phyloP scores from a whole-genome alignment of 2,888 invertebrate genomes.

The Zaprionus obscuricornis region DNA sequence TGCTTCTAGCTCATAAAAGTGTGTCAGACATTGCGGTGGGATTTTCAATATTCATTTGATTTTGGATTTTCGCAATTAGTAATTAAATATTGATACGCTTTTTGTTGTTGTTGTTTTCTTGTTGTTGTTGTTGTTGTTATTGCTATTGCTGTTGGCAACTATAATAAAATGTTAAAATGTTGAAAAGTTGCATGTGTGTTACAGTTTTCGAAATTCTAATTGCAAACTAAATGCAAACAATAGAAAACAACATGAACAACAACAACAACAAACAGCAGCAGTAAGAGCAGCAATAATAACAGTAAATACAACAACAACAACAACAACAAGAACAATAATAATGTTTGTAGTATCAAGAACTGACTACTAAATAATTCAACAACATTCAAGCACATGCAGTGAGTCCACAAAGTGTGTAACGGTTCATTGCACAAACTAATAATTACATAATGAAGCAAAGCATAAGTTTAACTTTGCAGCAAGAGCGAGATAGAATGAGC shows the following conservation, averaged over 20 bases:
- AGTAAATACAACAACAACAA: slow-evolving; percentile 1
- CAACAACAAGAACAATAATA: not conserved
- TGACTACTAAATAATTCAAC: slow-evolving; percentile 63
- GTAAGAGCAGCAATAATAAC: not conserved
- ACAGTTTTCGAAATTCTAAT: slow-evolving; percentile 13
- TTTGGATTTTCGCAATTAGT: too few species aligned
- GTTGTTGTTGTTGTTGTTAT: too few species aligned
- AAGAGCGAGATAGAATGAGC: not conserved
- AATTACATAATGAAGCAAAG: slow-evolving; percentile 70
- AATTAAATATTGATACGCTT: too few species aligned
- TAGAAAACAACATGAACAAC: slow-evolving; percentile 25
- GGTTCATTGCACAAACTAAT: slow-evolving; percentile 73
- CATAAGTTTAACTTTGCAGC: slow-evolving; percentile 42
- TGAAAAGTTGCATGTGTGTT: slow-evolving; percentile 10
- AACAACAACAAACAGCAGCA: not conserved
- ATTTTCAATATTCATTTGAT: too few species aligned
- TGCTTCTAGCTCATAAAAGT: too few species aligned
- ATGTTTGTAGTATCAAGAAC: slow-evolving; percentile 1
- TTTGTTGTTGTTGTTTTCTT: too few species aligned
- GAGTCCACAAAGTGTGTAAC: slow-evolving; percentile 45
- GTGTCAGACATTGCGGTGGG: too few species aligned
- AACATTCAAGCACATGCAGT: slow-evolving; percentile 21
- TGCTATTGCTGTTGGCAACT: slow-evolving; percentile 34
- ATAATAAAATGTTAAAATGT: slow-evolving; percentile 31
- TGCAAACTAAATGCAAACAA: slow-evolving; percentile 15